Conservation (phyloP, 2,113 vertebrate species). For the Fukomys damarensis region DNA sequence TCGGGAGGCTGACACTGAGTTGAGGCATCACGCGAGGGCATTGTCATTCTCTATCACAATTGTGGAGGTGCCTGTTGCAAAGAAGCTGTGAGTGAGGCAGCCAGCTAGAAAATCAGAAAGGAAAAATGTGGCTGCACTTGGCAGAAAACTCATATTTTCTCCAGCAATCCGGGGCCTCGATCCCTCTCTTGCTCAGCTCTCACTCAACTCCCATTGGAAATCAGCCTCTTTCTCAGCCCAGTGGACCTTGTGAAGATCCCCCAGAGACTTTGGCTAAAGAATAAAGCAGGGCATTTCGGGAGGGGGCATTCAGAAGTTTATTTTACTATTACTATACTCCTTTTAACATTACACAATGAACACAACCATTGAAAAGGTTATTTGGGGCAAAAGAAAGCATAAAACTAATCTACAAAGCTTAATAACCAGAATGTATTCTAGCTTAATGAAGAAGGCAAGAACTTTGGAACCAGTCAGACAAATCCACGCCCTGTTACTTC, state of each 20-base stretch:
- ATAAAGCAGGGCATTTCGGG: background rate
- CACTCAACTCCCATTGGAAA: background rate
- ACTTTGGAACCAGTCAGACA: background rate
- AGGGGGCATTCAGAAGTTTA: background rate
- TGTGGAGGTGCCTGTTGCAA: background rate
- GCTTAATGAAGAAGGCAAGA: background rate
- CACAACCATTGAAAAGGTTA: background rate
- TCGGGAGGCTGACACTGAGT: conserved; percentile 54
- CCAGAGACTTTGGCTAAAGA: background rate
- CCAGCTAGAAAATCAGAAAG: conserved; percentile 65
- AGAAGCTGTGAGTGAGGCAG: conserved; percentile 34
- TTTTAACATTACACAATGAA: background rate
- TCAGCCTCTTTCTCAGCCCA: background rate
- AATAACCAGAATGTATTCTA: background rate
- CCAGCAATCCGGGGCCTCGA: background rate
- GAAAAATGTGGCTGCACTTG: background rate
- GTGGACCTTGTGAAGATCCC: background rate
- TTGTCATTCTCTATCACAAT: background rate
- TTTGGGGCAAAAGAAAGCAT: background rate
- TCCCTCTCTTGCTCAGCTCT: background rate
- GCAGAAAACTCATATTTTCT: conserved; percentile 51
- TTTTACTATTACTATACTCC: background rate
- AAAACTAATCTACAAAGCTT: background rate
- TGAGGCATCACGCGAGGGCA: background rate
- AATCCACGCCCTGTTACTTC: background rate